Base-by-base conservation (phyloP, 2,113 vertebrate genomes). In the Tragelaphus buxtoni region DNA sequence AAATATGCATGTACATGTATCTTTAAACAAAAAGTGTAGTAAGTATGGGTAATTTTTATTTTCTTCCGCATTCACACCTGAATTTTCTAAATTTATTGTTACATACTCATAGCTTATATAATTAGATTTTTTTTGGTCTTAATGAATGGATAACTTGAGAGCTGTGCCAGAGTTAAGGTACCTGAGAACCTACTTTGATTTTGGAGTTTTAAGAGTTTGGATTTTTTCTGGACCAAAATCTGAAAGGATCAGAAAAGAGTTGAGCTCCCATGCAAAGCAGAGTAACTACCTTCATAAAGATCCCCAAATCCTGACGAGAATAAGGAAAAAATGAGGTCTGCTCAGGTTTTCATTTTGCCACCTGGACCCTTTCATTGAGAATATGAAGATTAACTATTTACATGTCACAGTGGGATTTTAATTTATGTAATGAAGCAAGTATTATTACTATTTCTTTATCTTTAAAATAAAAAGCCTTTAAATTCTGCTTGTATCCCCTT, bases 311-410 rank as follows among this genome's bases (percentile, higher is more conserved):
- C 77, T 39, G 32, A 69, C 82, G 39, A 55, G 47, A 89, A 49
- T 88, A 49, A 79, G 61, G 47, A 53, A n/a, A 87, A 93, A 42
- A 87, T 13, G 45, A 93, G 45, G 45, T 91, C 93, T 95, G 90
- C 80, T 77, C 58, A 17, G 53, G 51, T 82, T 94, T 92, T 84
- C 87, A 80, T 95, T 84, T 96, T 94, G 58, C 95, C 58, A 55
- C 95, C 97, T 65, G 90, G 45, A 94, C n/a, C 80, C 61, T 90
- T 97, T 90, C 85, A 94, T 55, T 94, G 97, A 85, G 92, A 87
- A 79, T 47, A 72, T 14, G 49, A 85, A 97, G 84, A 77, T n/a
- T 96, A 87, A 91, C 51, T 94, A 76, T 69, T 96, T 92, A 28
- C 55, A 24, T 74, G 60, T 95, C 88, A 92, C 94, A 91, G 69